phyloP scores from a whole-genome alignment of 2,888 invertebrate species.

The Catocala sponsa region DNA sequence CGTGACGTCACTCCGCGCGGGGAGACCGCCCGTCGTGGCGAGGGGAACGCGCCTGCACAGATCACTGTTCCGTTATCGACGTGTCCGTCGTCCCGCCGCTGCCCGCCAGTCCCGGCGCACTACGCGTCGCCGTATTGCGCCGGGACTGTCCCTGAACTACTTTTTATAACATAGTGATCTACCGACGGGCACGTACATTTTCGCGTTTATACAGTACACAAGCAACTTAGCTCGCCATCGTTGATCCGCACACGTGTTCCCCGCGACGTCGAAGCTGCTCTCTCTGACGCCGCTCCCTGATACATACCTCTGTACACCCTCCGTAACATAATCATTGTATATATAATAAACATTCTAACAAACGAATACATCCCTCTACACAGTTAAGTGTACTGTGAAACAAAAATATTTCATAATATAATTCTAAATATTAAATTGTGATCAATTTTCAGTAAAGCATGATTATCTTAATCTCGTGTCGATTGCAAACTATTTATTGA shows the following conservation, averaged over 20 bases:
- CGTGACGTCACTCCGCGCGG: not conserved
- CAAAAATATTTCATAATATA: constrained; percentile 33
- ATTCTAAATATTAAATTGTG: constrained; percentile 29
- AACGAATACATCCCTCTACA: not conserved
- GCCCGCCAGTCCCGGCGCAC: no score
- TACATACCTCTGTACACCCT: constrained; percentile 1
- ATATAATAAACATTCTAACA: not conserved
- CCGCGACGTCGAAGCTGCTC: not conserved
- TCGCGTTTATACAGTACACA: no score
- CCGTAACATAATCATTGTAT: constrained; percentile 11
- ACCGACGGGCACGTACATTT: no score
- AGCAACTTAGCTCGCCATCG: no score
- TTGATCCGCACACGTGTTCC: not conserved
- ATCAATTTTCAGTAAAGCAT: constrained; percentile 36
- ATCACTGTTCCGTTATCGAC: no score
- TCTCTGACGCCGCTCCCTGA: not conserved
- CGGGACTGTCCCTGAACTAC: no score
- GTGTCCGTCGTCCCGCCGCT: no score
- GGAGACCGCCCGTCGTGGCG: constrained; percentile 40
- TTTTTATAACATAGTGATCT: no score
- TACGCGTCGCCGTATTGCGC: no score
- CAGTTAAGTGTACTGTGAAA: constrained; percentile 1
- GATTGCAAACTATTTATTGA: not conserved
- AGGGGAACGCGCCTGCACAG: not conserved
- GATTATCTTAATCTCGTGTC: constrained; percentile 1